phyloP scores from a whole-genome alignment of 2,888 invertebrate species.

The Belgica antarctica region DNA sequence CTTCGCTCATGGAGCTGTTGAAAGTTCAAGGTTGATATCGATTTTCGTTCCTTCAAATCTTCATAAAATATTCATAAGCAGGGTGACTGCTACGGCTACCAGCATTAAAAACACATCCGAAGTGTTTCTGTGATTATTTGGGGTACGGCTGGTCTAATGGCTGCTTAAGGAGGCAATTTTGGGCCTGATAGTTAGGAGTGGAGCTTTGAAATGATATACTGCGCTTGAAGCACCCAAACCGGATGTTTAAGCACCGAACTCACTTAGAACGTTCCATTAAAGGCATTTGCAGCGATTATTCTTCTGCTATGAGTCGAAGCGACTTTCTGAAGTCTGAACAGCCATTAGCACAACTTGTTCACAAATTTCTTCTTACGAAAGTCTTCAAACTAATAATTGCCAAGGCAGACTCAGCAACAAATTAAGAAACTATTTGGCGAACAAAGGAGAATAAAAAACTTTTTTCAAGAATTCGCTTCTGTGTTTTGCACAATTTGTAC shows the following conservation, averaged over 20 bases:
- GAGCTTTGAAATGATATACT: too few species aligned
- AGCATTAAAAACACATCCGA: too few species aligned
- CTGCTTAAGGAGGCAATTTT: too few species aligned
- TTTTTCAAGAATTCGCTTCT: constrained; percentile 16
- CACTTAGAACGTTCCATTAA: too few species aligned
- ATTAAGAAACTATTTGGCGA: constrained; percentile 3
- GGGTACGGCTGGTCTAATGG: too few species aligned
- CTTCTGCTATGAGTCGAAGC: too few species aligned
- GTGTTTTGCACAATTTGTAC: constrained; percentile 7
- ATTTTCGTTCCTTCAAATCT: background rate
- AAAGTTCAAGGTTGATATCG: constrained; percentile 28
- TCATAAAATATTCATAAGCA: background rate
- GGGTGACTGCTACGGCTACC: background rate
- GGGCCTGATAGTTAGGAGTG: too few species aligned
- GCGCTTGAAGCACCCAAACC: too few species aligned
- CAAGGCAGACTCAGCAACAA: background rate
- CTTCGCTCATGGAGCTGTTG: background rate
- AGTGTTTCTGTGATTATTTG: too few species aligned
- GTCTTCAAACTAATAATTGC: background rate
- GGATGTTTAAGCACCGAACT: too few species aligned
- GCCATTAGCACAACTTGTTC: background rate
- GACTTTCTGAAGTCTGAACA: too few species aligned
- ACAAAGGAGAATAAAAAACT: constrained; percentile 19
- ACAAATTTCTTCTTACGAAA: background rate
- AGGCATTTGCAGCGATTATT: too few species aligned